Evolutionary conservation across 2,888 invertebrate genomes (phyloP).

Genomic region (Teleiodes luculella): DNA sequence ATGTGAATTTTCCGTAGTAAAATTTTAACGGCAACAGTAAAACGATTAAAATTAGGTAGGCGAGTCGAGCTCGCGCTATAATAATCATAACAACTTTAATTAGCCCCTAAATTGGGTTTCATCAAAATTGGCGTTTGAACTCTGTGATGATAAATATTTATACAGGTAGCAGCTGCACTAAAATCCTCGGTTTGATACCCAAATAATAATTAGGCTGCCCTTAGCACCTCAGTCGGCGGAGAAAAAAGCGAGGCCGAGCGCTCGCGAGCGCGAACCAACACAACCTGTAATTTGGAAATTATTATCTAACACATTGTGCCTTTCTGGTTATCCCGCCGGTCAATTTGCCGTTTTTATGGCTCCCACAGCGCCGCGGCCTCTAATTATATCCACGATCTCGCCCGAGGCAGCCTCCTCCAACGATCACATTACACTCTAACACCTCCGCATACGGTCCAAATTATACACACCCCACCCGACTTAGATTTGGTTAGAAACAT

Average conservation of each 20-base stretch:
- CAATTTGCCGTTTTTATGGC: slow-evolving; percentile 79
- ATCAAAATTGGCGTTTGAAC: slow-evolving; percentile 69
- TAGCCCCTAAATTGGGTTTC: slow-evolving; percentile 60
- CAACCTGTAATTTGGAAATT: slow-evolving; percentile 79
- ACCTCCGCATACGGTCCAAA: slow-evolving; percentile 32
- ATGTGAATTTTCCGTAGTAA: slow-evolving; percentile 8
- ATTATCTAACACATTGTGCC: slow-evolving; percentile 80
- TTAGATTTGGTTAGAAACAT: slow-evolving; percentile 58
- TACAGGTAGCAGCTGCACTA: slow-evolving; percentile 79
- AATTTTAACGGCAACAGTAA: slow-evolving; percentile 11
- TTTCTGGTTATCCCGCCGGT: slow-evolving; percentile 79
- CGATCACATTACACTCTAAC: slow-evolving; percentile 28
- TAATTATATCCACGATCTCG: slow-evolving; percentile 76
- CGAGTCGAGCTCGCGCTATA: slow-evolving; percentile 23
- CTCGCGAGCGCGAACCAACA: slow-evolving; percentile 70
- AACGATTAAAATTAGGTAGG: slow-evolving; percentile 12
- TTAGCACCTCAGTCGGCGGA: slow-evolving; percentile 75
- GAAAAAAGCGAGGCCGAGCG: slow-evolving; percentile 63
- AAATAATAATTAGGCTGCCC: slow-evolving; percentile 78
- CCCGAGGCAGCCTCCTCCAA: slow-evolving; percentile 44
- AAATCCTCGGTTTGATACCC: slow-evolving; percentile 73
- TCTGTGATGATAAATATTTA: slow-evolving; percentile 77
- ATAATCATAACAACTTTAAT: slow-evolving; percentile 49
- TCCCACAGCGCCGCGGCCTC: slow-evolving; percentile 75
- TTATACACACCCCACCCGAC: slow-evolving; percentile 18